Evolutionary conservation across 1,140 invertebrate genomes (phyloP), one percentile per base, ranked within the genome.

Genomic region (Parapsyche elsis): DNA sequence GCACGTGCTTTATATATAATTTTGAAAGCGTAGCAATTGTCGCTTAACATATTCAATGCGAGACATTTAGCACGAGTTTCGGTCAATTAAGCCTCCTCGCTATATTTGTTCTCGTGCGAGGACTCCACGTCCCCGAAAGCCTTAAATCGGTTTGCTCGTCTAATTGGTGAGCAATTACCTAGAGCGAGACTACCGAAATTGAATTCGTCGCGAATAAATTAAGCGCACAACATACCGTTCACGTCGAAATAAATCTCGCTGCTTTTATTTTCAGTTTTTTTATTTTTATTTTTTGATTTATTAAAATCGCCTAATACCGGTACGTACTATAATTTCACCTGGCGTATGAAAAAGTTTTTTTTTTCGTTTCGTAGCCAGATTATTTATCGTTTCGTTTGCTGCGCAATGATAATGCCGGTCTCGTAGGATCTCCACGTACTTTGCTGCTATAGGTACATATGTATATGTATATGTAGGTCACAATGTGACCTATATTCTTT

Each of bases 331-430:
- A 21, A 61, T 61, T 61, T 61, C 57, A 61, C 57, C 57, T 61
- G 57, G 57, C 21, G 57, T 61, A 61, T 61, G 57, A 61, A 61
- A 61, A 61, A 21, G 5, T 61, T 61, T 57, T 61, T 61, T 61
- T 21, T 19, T 19, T 19, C 16, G 2, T 61, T 61, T 19, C 57
- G 9, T 9, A 61, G n/a, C 57, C 57, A 21, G 9, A 9, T 61
- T 61, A 61, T 61, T 61, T 61, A 61, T 61, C 57, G 57, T 19
- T 16, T 61, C 16, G 30, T 38, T 38, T 38, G 30, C 30, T 38
- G 30, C 30, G 57, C 57, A 21, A 61, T 19, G 57, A 61, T 61
- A 19, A 61, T 21, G 16, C 57, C 57, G 16, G 14, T 61, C 57
- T 61, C 57, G 9, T 16, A 9, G 16, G 57, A 61, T 16, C 57